phyloP scores from a whole-genome alignment of 2,888 invertebrate species.

The Eretmocerus hayati region DNA sequence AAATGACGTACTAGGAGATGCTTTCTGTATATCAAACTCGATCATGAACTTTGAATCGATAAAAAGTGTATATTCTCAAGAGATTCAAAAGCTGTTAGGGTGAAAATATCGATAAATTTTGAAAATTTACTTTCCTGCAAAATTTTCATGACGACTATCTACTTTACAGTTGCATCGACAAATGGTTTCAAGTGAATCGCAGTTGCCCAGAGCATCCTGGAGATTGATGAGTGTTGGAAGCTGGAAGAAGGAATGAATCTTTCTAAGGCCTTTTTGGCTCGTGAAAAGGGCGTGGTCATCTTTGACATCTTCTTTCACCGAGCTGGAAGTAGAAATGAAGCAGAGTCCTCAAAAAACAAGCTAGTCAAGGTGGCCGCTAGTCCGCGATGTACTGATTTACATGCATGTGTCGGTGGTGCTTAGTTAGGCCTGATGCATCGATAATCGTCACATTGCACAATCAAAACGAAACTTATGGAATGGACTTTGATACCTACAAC shows the following conservation, averaged over 20 bases:
- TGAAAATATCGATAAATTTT: too few species aligned
- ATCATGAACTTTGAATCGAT: too few species aligned
- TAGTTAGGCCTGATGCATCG: constrained; percentile 27
- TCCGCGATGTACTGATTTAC: constrained; percentile 41
- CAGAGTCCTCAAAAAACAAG: constrained; percentile 29
- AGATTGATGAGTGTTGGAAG: constrained; percentile 56
- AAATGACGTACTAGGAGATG: too few species aligned
- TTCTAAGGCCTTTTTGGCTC: constrained; percentile 13
- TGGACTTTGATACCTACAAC: constrained; percentile 32
- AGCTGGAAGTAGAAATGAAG: constrained; percentile 22
- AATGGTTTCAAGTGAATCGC: constrained; percentile 98
- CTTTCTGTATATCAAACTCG: too few species aligned
- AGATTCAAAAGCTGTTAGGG: too few species aligned
- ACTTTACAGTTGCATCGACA: constrained; percentile 96
- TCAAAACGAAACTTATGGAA: constrained; percentile 30
- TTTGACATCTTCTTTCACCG: constrained; percentile 25
- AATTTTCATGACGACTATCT: too few species aligned
- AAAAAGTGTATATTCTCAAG: too few species aligned
- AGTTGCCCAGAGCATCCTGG: constrained; percentile 98
- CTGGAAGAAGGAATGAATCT: constrained; percentile 34
- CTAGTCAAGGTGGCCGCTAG: constrained; percentile 47
- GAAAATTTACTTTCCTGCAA: too few species aligned
- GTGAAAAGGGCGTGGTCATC: not conserved
- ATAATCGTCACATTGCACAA: constrained; percentile 34
- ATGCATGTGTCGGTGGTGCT: constrained; percentile 25